Base-by-base conservation (phyloP, 2,888 invertebrate genomes). In the Tinea semifulvella region DNA sequence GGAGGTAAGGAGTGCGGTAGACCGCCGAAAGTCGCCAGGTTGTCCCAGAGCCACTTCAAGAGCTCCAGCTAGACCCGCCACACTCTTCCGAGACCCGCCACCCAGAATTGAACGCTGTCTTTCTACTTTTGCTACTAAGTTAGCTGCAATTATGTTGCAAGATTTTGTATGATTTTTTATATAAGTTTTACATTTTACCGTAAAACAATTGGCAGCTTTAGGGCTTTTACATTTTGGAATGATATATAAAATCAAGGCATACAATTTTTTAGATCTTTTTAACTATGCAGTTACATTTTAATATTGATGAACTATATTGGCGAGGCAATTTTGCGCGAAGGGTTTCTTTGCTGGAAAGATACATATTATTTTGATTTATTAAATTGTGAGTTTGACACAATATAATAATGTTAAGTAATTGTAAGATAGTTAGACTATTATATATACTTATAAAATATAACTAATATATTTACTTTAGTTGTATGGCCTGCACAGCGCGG, bases 381-480 rank as follows among this genome's bases (percentile, higher is more conserved):
- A 62, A 56, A 57, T 62, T 61, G 61, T 62, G 59, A 53, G 56
- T 53, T 58, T 60, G n/a, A n/a, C 59, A 61, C 59, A 61, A 65
- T 73, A 68, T 69, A 68, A 68, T 71, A 68, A 75, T 69, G 75
- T 77, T 79, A 77, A 76, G 76, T 75, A 76, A 68, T 73, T 65
- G 64, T 80, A 77, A 76, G 71, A 64, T 70, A 70, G 67, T 63
- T 61, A 67, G 65, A 66, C 57, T 39, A 39, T 39, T 65, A 67
- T 70, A 70, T 67, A 63, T 55, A 58, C 53, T 55, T 65, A 59
- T 64, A 63, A 46, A 35, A 64, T 59, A 65, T 64, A 59, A 65
- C 65, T 73, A 67, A 71, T 64, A 66, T 72, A 71, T 68, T 58
- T 22, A 40, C 20, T 22, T 36, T 36, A 6, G n/a, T 28, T 6